phyloP scores from a whole-genome alignment of 2,113 vertebrate genomes.

The Laterallus jamaicensis region DNA sequence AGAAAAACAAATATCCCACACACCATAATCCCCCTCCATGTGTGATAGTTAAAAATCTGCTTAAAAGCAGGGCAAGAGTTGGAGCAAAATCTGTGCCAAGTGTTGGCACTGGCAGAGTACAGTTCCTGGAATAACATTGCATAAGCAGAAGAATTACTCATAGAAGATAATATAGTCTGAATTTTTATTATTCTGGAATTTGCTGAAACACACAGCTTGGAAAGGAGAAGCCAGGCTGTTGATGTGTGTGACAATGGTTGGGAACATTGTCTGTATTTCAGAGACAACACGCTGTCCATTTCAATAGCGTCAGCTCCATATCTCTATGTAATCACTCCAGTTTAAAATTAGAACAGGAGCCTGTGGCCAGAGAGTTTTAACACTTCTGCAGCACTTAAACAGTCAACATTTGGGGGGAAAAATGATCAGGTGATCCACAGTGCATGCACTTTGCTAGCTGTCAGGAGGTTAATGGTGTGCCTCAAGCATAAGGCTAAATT shows the following conservation, averaged over 20 bases:
- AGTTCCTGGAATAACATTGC: conserved; percentile 54
- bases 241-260: conserved; percentile 22
- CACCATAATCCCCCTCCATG: neutral
- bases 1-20: neutral
- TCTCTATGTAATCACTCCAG: neutral
- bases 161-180: conserved; percentile 3
- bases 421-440: neutral
- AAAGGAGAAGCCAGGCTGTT: conserved; percentile 24
- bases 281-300: neutral
- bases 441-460: conserved; percentile 11
- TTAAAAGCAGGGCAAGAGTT: conserved; percentile 43
- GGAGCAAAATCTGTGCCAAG: conserved; percentile 31
- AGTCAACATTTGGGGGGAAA: conserved; percentile 25
- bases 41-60: conserved; percentile 36
- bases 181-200: conserved; percentile 50
- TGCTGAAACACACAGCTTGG: conserved; percentile 15
- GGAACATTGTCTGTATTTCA: conserved; percentile 18
- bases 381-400: conserved; percentile 25
- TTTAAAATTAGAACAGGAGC: conserved; percentile 42
- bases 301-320: neutral
- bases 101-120: conserved; percentile 29
- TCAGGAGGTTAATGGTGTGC: conserved; percentile 59
- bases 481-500: conserved; percentile 42
- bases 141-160: conserved; percentile 56
- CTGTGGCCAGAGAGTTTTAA: neutral